phyloP scores from a whole-genome alignment of 2,888 invertebrate species.

The Hydrotaea cyrtoneurina region DNA sequence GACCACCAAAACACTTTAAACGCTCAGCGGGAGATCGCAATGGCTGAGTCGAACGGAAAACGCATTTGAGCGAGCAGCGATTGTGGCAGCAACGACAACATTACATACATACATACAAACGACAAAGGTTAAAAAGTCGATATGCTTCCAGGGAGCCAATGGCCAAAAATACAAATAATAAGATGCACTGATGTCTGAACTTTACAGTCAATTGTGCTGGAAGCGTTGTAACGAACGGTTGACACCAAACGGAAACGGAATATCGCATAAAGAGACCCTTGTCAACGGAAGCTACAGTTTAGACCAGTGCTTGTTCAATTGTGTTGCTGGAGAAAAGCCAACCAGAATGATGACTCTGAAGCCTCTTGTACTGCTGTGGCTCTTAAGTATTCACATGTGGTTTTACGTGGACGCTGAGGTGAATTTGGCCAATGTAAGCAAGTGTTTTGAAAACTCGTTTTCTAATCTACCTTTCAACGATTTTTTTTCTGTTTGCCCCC shows the following conservation, averaged over 20 bases:
- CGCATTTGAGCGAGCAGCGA: not conserved
- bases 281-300: not conserved
- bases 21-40: slow-evolving; percentile 55
- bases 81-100: too few relatives aligned
- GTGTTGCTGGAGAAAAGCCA: not conserved
- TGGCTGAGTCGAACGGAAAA: slow-evolving; percentile 1
- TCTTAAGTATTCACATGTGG: slow-evolving; percentile 69
- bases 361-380: slow-evolving; percentile 67
- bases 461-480: not conserved
- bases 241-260: slow-evolving; percentile 14
- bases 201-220: slow-evolving; percentile 47
- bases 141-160: not conserved
- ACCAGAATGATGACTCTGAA: slow-evolving; percentile 61
- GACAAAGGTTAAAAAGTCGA: not conserved
- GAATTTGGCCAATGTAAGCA: slow-evolving; percentile 74
- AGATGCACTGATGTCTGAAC: slow-evolving; percentile 49
- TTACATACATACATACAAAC: not conserved
- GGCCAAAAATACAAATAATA: slow-evolving; percentile 39
- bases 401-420: slow-evolving; percentile 72
- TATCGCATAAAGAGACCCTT: not conserved
- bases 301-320: too few relatives aligned
- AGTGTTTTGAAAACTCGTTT: not conserved
- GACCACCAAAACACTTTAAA: slow-evolving; percentile 66
- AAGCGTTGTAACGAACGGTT: slow-evolving; percentile 49
- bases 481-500: slow-evolving; percentile 5